Percentiles rank a stretch among this genome's conserved stretches.
Conservation (phyloP, 2,888 invertebrate species). For the Aquatica leii region DNA sequence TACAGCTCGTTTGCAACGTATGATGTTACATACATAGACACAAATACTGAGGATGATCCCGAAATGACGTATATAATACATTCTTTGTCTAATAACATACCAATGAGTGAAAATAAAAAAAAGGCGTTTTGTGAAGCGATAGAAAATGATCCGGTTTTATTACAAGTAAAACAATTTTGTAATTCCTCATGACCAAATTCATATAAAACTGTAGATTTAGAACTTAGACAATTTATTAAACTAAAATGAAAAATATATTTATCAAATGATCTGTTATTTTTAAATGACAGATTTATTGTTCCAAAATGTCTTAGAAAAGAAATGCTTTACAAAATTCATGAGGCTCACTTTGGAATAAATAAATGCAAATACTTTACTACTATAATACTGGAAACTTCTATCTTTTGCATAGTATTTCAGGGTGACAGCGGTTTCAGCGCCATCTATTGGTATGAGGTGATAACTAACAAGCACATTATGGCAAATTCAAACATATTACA, state of each 20-base stretch:
- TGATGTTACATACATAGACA: not conserved
- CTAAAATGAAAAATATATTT: not conserved
- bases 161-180: not conserved
- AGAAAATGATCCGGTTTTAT: not conserved
- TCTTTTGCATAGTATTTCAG: too few relatives aligned
- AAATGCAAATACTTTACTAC: not conserved
- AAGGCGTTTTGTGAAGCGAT: not conserved
- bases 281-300: not conserved
- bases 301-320: not conserved
- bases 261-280: not conserved
- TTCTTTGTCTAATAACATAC: not conserved
- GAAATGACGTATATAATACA: too few relatives aligned
- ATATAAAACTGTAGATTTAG: not conserved
- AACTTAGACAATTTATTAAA: not conserved
- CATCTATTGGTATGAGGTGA: too few relatives aligned
- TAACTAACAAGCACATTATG: too few relatives aligned
- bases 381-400: too few relatives aligned
- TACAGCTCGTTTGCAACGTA: not conserved
- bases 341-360: not conserved
- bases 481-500: too few relatives aligned
- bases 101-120: not conserved
- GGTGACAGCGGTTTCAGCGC: too few relatives aligned
- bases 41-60: too few relatives aligned
- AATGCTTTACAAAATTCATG: not conserved
- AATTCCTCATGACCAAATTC: not conserved